Percentiles rank a stretch among this genome's conserved stretches.
phyloP scores from a whole-genome alignment of 2,888 invertebrate genomes.

The Limnephilus auricula region DNA sequence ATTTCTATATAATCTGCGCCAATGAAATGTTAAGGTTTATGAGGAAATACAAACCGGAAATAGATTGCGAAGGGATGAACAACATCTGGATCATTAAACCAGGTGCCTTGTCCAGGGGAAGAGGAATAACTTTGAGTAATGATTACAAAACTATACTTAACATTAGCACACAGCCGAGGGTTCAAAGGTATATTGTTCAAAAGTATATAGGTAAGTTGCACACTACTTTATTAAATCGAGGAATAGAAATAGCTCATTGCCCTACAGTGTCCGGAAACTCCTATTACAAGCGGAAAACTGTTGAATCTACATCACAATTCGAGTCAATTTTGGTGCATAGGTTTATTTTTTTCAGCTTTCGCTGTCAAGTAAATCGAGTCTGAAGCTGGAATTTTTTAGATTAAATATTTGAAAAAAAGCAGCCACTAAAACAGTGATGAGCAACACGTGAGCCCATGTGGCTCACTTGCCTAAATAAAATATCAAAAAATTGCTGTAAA shows the following conservation, averaged over 20 bases:
- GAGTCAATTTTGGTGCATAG: no score
- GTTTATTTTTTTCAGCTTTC: no score
- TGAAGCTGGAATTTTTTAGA: no score
- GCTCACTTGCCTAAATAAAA: no score
- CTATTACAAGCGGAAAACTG: no score
- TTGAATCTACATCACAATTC: no score
- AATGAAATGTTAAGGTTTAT: slow-evolving; percentile 80
- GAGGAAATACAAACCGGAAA: slow-evolving; percentile 78
- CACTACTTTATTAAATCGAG: neutral
- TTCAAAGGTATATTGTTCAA: slow-evolving; percentile 87
- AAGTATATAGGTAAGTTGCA: slow-evolving; percentile 89
- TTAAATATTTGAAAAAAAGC: no score
- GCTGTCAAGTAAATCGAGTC: no score
- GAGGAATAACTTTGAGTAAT: slow-evolving; percentile 89
- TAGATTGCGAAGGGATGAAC: slow-evolving; percentile 86
- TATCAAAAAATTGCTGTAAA: no score
- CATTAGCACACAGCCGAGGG: slow-evolving; percentile 77
- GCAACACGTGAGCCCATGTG: no score
- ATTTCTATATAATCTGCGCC: slow-evolving; percentile 73
- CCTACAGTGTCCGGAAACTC: neutral
- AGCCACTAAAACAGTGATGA: no score
- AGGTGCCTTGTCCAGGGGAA: slow-evolving; percentile 87
- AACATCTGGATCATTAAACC: slow-evolving; percentile 96
- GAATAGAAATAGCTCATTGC: slow-evolving; percentile 34
- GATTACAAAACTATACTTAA: slow-evolving; percentile 85